A percentile compares a stretch with the other conserved stretches of the same genome.
phyloP scores from a whole-genome alignment of 2,888 invertebrate genomes.

The Tinea pellionella region DNA sequence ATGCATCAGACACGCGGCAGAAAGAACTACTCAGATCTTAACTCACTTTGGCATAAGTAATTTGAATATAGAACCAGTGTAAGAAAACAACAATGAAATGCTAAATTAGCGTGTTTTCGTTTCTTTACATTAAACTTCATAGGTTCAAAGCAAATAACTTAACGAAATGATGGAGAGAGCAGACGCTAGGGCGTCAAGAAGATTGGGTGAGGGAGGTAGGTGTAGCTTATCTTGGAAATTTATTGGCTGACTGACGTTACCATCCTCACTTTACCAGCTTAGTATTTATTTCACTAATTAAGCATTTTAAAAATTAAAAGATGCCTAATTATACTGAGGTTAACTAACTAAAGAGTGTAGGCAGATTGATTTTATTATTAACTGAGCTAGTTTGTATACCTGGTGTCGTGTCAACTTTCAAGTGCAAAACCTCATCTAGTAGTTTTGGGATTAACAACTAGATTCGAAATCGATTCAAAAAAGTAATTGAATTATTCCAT shows the following conservation, averaged over 20 bases:
- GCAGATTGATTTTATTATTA: too few species aligned
- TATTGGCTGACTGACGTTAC: constrained; percentile 61
- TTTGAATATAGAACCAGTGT: neutral
- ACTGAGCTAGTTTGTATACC: too few species aligned
- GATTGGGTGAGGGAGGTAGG: constrained; percentile 46
- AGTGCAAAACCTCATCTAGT: too few species aligned
- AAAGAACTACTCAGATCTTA: too few species aligned
- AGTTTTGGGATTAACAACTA: too few species aligned
- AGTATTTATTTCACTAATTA: constrained; percentile 31
- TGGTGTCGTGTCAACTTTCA: too few species aligned
- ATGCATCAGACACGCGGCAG: too few species aligned
- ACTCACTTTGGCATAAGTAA: too few species aligned
- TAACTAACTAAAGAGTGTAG: too few species aligned
- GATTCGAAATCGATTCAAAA: too few species aligned
- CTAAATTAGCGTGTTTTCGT: neutral
- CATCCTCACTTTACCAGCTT: constrained; percentile 53
- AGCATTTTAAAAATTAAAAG: neutral
- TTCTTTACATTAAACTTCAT: constrained; percentile 6
- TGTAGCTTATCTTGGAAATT: constrained; percentile 58
- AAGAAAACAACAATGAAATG: neutral
- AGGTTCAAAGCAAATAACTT: constrained; percentile 51
- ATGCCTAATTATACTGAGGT: neutral
- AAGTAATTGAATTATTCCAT: too few species aligned
- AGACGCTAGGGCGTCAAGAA: neutral
- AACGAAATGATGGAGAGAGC: constrained; percentile 51